phyloP scores from a whole-genome alignment of 1,140 invertebrate species.

The Bombus breviceps region DNA sequence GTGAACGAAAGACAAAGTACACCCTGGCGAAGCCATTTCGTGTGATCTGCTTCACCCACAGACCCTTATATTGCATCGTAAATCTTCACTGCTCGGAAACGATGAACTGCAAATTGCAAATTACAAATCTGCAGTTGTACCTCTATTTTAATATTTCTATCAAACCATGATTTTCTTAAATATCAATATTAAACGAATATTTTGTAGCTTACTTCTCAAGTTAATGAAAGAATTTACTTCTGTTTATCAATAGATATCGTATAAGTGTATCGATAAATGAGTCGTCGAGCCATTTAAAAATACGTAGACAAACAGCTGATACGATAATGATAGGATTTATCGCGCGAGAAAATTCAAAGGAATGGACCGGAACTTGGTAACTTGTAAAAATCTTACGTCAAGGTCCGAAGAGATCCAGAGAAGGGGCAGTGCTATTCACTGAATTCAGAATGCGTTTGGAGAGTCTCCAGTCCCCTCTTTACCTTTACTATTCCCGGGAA shows the following conservation, averaged over 20 bases:
- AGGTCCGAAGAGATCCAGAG: conserved; percentile 50
- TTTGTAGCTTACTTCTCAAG: too few relatives aligned
- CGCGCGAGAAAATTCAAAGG: not conserved
- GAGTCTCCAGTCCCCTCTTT: conserved; percentile 64
- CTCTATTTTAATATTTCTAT: not conserved
- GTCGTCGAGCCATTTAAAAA: too few relatives aligned
- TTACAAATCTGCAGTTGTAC: conserved; percentile 4
- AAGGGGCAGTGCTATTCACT: conserved; percentile 59
- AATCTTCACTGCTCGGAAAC: conserved; percentile 27
- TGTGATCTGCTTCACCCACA: conserved; percentile 35
- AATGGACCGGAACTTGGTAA: conserved; percentile 17
- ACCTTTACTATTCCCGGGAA: conserved; percentile 65
- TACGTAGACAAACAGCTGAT: not conserved
- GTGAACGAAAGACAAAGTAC: conserved; percentile 60
- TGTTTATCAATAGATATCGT: too few relatives aligned
- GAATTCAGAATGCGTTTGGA: conserved; percentile 72
- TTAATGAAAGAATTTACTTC: too few relatives aligned
- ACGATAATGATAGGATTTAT: not conserved
- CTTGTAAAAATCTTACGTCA: conserved; percentile 26
- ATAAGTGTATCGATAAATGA: not conserved
- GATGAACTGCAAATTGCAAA: conserved; percentile 48
- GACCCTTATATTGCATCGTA: conserved; percentile 41
- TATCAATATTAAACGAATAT: too few relatives aligned
- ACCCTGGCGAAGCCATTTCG: conserved; percentile 55
- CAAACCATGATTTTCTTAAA: too few relatives aligned